Base-by-base conservation (phyloP, 2,113 vertebrate genomes). In the Sturnus vulgaris region DNA sequence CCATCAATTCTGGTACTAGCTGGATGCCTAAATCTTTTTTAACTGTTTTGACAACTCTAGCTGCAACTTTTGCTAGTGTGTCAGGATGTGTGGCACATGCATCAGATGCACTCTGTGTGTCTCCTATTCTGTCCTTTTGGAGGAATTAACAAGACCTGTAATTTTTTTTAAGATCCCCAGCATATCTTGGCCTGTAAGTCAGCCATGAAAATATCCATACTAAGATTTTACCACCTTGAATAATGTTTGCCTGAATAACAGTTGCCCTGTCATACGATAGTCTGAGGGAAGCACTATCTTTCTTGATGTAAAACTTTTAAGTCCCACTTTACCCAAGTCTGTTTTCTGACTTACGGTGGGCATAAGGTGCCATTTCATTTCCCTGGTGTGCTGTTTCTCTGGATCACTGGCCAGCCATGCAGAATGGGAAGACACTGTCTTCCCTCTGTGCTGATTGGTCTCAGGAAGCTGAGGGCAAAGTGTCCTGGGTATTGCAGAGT, bases 21-120 rank as follows among this genome's bases (percentile, higher is more conserved):
- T 88, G 93, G 71, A 66, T 88, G 46, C 79, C 82, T 90, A 47
- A 80, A 94, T 83, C 25, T 88, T 80, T 72, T 72, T 83, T n/a
- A 86, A 90, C 88, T 89, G 28, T 80, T 90, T 77, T 75, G 92
- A 47, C 39, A 81, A 94, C 64, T 59, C 55, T 82, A 82, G 66
- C 55, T 73, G 68, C 82, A 90, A 16, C 39, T 44, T 89, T 90
- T 88, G 52, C 49, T 83, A 33, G 30, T 37, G 68, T 79, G 81
- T 94, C 71, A 76, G 57, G 33, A 66, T 57, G 37, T 46, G n/a
- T 50, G 82, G 81, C 70, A 59, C 3, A 3, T 77, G 70, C 4
- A 1, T 92, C 37, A 31, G 64, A 50, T 81, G 61, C 17, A 55
- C 31, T 70, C 50, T 64, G 7, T 49, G 42, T 73, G 33, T 92